Base-by-base conservation (phyloP, 2,113 vertebrate genomes). In the Carassius auratus region DNA sequence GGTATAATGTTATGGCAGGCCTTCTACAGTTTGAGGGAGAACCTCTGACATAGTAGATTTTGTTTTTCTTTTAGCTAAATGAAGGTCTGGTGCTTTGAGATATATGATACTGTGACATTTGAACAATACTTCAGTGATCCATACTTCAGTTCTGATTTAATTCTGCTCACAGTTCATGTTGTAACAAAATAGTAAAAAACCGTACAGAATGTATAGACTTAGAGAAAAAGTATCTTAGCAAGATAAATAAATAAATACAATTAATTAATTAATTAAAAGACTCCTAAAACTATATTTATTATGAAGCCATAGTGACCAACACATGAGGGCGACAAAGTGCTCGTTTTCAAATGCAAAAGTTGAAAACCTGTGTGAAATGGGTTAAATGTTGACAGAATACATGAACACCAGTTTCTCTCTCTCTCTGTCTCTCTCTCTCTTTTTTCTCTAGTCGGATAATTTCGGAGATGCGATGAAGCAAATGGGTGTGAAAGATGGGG, bases 401-500 rank as follows among this genome's bases (percentile, higher is more conserved):
- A 30, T 30, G 42, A 66, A 30, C 30, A 30, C 30, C 30, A 30
- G 10, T 42, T 33, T 71, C 55, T 61, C 19, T 59, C 5, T 55
- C 52, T 17, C 57, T 33, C 30, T 30, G 1, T 30, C 30, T 30
- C 26, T 26, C 26, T 26, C 26, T 26, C 26, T 26, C 26, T 26
- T 30, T 26, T n/a, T 57, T 85, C 17, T 4, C 15, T 57, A 50
- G 84, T 15, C 92, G 6, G 94, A 95, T 3, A 89, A 91, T 13
- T 5, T 95, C 21, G 21, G 88, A 1, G 91, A 93, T 4, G 87
- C 94, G 77, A 13, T 95, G 85, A 81, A 81, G 83, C 90, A 91
- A 87, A 95, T 95, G 91, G 94, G 93, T 1, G 93, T 95, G 21
- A 91, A 87, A 14, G 93, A 94, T 0, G 94, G 93, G 1, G 94